Conservation (phyloP, 2,888 invertebrate genomes). For the Cephus runcator region DNA sequence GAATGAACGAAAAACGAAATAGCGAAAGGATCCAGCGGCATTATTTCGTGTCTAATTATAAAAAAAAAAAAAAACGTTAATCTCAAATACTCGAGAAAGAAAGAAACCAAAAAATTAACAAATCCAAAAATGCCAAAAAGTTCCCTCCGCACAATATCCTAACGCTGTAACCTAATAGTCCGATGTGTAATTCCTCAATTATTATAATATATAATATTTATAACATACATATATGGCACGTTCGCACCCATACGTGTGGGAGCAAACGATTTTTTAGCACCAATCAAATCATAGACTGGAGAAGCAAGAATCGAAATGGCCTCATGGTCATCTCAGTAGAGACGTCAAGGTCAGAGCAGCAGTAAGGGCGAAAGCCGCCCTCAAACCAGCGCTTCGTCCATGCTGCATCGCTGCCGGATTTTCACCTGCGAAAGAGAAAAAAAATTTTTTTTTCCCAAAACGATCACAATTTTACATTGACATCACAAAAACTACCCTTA, state of each 20-base stretch:
- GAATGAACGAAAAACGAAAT: background rate
- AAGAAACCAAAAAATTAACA: background rate
- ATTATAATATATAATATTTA: constrained; percentile 16
- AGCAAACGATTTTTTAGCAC: constrained; percentile 31
- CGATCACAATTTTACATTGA: background rate
- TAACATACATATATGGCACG: constrained; percentile 20
- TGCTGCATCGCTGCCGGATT: constrained; percentile 64
- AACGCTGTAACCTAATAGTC: background rate
- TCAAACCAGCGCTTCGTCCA: constrained; percentile 45
- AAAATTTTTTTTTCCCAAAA: background rate
- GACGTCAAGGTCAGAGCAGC: constrained; percentile 47
- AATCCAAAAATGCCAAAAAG: background rate
- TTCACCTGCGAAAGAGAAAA: constrained; percentile 52
- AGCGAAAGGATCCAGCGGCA: background rate
- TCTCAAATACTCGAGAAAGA: background rate
- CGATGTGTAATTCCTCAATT: background rate
- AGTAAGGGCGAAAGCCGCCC: constrained; percentile 48
- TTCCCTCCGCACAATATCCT: background rate
- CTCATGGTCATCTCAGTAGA: constrained; percentile 61
- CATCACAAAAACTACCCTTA: background rate
- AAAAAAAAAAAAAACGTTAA: background rate
- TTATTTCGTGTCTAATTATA: background rate
- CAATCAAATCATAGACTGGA: constrained; percentile 36
- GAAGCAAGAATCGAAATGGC: constrained; percentile 27
- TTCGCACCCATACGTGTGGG: background rate